Conservation (phyloP, 2,888 invertebrate species). For the Anthoptus insignis region DNA sequence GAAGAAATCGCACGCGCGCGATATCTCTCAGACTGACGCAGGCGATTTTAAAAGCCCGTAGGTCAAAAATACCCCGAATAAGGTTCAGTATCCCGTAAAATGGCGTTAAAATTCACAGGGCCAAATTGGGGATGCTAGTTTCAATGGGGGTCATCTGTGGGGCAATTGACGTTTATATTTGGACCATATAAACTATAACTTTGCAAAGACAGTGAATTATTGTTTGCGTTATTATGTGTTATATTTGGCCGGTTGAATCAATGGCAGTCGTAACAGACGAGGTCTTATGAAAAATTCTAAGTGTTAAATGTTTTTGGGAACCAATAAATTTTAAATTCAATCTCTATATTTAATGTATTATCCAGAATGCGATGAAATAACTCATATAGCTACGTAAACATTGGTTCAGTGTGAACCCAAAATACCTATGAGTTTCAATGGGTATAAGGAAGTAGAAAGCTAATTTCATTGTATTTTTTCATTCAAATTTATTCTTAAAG, state of each 20-base stretch:
- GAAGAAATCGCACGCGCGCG: conserved; percentile 64
- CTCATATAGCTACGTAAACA: background rate
- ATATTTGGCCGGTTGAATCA: background rate
- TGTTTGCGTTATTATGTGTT: background rate
- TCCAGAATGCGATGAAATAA: background rate
- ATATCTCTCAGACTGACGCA: conserved; percentile 76
- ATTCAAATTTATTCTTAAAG: background rate
- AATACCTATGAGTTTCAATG: background rate
- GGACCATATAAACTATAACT: conserved; percentile 3
- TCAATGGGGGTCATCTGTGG: background rate
- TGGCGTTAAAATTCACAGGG: background rate
- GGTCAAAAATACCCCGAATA: background rate
- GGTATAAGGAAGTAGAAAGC: background rate
- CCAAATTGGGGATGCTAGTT: conserved; percentile 3
- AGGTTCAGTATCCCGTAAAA: conserved; percentile 2
- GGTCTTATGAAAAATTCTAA: too few relatives aligned
- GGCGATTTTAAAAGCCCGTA: conserved; percentile 55
- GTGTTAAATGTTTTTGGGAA: background rate
- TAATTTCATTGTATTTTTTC: background rate
- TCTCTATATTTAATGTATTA: background rate
- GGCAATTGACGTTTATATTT: conserved; percentile 10
- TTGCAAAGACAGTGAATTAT: background rate
- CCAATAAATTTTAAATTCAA: background rate
- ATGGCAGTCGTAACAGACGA: too few relatives aligned
- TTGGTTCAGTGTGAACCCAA: background rate